These are phyloP conservation scores for Pyralis farinalis DNA, from an alignment of 2,888 invertebrate species.

Conservation along the genomic window DNA sequence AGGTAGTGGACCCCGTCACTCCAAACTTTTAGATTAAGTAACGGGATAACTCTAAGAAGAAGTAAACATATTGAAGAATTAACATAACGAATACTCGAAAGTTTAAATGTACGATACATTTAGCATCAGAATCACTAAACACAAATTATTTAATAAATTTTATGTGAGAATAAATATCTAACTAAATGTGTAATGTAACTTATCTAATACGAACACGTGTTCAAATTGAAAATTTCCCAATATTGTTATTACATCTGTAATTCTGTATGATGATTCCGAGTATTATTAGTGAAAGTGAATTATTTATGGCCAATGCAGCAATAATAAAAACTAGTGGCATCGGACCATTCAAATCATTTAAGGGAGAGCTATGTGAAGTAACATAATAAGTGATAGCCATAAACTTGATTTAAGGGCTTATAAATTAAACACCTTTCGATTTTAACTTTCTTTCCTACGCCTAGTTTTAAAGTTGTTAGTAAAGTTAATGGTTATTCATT, in stretches of 20 bases:
- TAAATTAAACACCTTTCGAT: constrained; percentile 53
- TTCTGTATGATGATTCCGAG: constrained; percentile 22
- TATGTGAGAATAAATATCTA: too few species aligned
- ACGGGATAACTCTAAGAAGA: too few species aligned
- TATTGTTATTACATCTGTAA: constrained; percentile 19
- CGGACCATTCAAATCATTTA: constrained; percentile 36
- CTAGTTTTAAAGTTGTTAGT: constrained; percentile 39
- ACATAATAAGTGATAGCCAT: constrained; percentile 32
- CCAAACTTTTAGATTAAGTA: too few species aligned
- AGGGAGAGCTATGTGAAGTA: constrained; percentile 35
- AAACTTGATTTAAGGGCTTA: constrained; percentile 62
- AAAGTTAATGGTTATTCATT: constrained; percentile 36
- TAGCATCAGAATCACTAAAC: too few species aligned
- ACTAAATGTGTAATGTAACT: background rate
- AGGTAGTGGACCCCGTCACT: too few species aligned
- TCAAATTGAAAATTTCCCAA: constrained; percentile 6
- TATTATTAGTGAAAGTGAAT: constrained; percentile 50
- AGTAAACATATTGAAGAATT: too few species aligned
- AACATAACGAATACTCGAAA: background rate
- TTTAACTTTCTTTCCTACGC: constrained; percentile 54
- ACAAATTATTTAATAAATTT: too few species aligned
- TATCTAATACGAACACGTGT: constrained; percentile 5
- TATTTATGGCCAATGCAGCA: constrained; percentile 36
- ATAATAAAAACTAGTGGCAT: constrained; percentile 33
- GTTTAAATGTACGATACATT: background rate